Evolutionary conservation across 2,797 vertebrate species (phyloP), one percentile per base, ranked within the genome.

Genomic region (Loriculus beryllinus): DNA sequence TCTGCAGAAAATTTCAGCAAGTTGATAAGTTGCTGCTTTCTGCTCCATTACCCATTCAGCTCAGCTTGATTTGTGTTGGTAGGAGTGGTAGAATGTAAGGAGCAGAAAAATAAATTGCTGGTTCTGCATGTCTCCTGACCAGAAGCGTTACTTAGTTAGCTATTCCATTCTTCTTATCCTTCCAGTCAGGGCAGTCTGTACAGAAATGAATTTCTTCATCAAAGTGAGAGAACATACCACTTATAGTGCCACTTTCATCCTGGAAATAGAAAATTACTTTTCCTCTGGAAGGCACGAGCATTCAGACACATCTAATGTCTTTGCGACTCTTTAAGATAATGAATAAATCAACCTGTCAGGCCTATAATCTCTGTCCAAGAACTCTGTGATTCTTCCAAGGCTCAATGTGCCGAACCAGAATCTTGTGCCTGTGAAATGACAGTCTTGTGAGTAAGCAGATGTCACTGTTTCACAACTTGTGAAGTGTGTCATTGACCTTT

Each of bases 251-350:
- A 29, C 86, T 96, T 95, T 91, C 62, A 65, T 75, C 59, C 65
- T 92, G 49, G 62, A 91, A 83, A 80, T 89, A 49, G 76, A 88
- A 85, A 76, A 91, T 86, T 85, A 49, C 49, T 83, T 93, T 72
- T 56, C 37, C 31, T 90, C 69, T 76, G 76, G 59, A 82, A 79
- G 43, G 33, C 76, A 90, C 0, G 2, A 78, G 29, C 29, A 9
- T 76, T 88, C 59, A 87, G 72, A 86, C 35, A 48, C 43, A 31
- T 48, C 13, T 83, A 21, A 89, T 85, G 57, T 51, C 26, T 83
- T 78, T 83, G 40, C 37, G 67, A 2, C 67, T 94, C 40, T 60
- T 87, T 31, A 83, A 70, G 65, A 84, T 89, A 85, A 68, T 33
- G 7, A 87, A 51, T 82, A 68, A 63, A 69, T 92, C n/a, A 60